Base-by-base conservation (phyloP, 2,888 invertebrate genomes). In the Sthenelais limicola region DNA sequence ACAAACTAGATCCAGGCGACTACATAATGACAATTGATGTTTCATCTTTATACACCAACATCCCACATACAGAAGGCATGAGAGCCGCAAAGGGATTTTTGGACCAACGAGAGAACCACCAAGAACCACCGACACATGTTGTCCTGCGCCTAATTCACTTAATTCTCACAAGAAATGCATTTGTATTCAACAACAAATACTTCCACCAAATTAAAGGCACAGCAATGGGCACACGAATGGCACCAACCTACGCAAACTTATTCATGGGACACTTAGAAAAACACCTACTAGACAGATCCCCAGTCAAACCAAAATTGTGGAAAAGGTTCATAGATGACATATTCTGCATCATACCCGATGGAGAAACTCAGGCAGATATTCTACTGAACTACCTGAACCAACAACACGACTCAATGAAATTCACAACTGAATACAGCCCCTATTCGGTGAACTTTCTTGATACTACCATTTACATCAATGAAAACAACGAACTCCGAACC, bases 1-100 rank as follows among this genome's bases (percentile, higher is more conserved):
- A 26, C 3, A 2, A 3, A 4, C 26, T 52, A 2, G 33, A 18
- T 28, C 21, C 32, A 30, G 58, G 33, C 33, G 30, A 58, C 33
- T 3, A 7, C 3, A 2, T 58, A 3, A 1, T 35, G 3, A 58
- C 58, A 1, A 35, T 58, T 3, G 58, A 58, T 58, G 58, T 58
- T 1, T 3, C 58, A 2, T 58, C 58, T 9, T 33, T 58, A 21
- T 58, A 58, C n/a, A 58, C 58, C 3, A 58, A 58, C 58, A 58
- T 58, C 21, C 58, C 58, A 18, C 58, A 58, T n/a, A 1, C 3
- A 15, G 58, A 58, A 26, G 58, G 58, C 58, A 26, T 58, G 9
- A 15, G 12, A 15, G 32, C 58, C 12, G 58, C 35, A 1, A 12
- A 5, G 35, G 21, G 18, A 1, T 30, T 12, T 15, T 21, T 58